Evolutionary conservation across 92 coral and sea anemone genomes (phyloP).

Genomic region (Ricordea florida): DNA sequence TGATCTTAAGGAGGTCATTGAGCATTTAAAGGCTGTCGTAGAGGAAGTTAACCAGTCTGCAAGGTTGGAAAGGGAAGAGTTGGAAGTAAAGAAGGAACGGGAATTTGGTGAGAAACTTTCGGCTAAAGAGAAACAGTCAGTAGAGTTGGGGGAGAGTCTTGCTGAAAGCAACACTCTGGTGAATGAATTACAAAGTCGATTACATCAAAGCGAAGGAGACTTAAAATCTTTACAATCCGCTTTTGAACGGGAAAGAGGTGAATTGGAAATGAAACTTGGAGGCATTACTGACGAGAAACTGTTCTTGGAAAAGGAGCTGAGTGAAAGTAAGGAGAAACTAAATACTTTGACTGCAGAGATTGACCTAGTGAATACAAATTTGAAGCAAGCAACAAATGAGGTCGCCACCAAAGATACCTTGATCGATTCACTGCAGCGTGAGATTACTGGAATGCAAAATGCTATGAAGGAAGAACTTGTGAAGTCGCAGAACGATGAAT

Average conservation of each 20-base stretch:
- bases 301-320: neutral
- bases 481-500: conserved; percentile 21
- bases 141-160: neutral
- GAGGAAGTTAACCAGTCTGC: conserved; percentile 11
- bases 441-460: conserved; percentile 4
- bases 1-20: conserved; percentile 21
- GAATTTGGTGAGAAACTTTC: neutral
- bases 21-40: conserved; percentile 16
- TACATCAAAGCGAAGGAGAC: neutral
- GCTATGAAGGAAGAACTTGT: conserved; percentile 4
- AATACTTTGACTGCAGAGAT: neutral
- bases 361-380: neutral
- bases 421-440: neutral
- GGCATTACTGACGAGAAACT: neutral
- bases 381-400: conserved; percentile 3
- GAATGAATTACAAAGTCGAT: neutral
- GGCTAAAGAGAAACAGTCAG: conserved; percentile 4
- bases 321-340: neutral
- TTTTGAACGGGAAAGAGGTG: conserved; percentile 27
- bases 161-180: neutral
- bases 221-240: neutral
- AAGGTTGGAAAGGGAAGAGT: neutral
- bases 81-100: neutral
- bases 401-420: neutral
- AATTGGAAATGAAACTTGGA: neutral